Base-by-base conservation (phyloP, 2,797 vertebrate genomes). In the Babyrousa celebensis region DNA sequence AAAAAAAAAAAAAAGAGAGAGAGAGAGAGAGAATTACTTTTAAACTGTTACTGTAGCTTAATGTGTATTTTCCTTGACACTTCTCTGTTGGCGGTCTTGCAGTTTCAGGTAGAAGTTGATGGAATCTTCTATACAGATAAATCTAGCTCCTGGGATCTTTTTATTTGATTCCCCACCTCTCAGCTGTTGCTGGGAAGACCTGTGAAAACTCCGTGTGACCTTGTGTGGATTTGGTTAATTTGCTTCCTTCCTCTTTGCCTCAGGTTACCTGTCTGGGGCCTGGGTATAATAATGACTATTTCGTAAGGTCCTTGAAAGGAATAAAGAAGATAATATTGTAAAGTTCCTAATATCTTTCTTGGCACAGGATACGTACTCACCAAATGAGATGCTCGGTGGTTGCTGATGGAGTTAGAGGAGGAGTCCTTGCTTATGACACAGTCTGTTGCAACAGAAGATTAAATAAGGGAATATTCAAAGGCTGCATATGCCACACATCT, bases 121-220 rank as follows among this genome's bases (percentile, higher is more conserved):
- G 29, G 23, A 1, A 0, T 27, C 21, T 60, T n/a, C 18, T 43
- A 0, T 65, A 29, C 10, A n/a, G 78, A 36, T 23, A 3, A 18
- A 11, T 2, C 29, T 29, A 10, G n/a, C 54, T 58, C 32, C 20
- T 3, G 27, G 43, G 60, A 14, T 36, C 23, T 48, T 48, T 48
- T 48, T 48, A 48, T 48, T 48, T 48, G 43, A 48, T 48, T 48
- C 62, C 80, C 3, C 5, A 6, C 12, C 3, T n/a, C 25, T 62
- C 29, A 5, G 29, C 56, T 58, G 8, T 48, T 1, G 7, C 2
- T 70, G 0, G 9, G 7, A 23, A 29, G 36, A 14, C 60, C 18
- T 2, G 7, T 0, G 52, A 43, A 20, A n/a, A 23, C 40, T 67
- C 54, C 56, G 20, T 2, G 0, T 12, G 36, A 21, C 89, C n/a